Percentiles rank a stretch among this genome's conserved stretches.
phyloP scores from a whole-genome alignment of 2,888 invertebrate species.

The Sphaeridia pumilis region DNA sequence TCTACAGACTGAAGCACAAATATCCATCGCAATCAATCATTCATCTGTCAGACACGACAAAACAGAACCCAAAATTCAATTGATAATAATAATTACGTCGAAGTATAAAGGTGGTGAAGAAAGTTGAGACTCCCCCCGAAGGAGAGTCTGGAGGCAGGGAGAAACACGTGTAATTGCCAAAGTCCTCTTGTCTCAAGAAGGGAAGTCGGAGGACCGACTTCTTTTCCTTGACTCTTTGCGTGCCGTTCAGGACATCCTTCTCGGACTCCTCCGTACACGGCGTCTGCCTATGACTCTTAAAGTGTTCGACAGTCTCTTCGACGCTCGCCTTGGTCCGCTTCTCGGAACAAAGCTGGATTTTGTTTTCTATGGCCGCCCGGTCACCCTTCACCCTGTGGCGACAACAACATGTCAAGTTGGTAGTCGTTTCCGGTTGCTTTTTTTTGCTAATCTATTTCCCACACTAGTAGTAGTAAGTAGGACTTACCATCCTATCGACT shows the following conservation, averaged over 20 bases:
- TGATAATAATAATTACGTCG: slow-evolving; percentile 2
- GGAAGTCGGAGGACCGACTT: not conserved
- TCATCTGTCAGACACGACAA: no score
- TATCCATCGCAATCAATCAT: no score
- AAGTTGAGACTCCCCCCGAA: not conserved
- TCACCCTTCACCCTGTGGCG: slow-evolving; percentile 10
- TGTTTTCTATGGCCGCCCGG: not conserved
- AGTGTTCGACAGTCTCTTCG: slow-evolving; percentile 1
- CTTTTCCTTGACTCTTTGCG: not conserved
- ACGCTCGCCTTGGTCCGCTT: not conserved
- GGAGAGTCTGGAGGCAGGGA: not conserved
- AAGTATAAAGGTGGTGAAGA: slow-evolving; percentile 1
- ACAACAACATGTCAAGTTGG: no score
- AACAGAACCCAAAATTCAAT: no score
- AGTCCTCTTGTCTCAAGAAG: slow-evolving; percentile 3
- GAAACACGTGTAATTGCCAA: slow-evolving; percentile 8
- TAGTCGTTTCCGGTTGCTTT: no score
- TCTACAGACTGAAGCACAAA: no score
- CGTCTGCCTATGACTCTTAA: not conserved
- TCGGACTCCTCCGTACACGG: slow-evolving; percentile 3
- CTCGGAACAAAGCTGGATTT: not conserved
- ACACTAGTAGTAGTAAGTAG: not conserved
- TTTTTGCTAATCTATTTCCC: not conserved
- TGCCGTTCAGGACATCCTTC: not conserved
- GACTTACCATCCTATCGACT: slow-evolving; percentile 7